These are phyloP conservation scores for Andrena chrysosceles DNA, from an alignment of 2,888 invertebrate genomes.

Conservation along the genomic window DNA sequence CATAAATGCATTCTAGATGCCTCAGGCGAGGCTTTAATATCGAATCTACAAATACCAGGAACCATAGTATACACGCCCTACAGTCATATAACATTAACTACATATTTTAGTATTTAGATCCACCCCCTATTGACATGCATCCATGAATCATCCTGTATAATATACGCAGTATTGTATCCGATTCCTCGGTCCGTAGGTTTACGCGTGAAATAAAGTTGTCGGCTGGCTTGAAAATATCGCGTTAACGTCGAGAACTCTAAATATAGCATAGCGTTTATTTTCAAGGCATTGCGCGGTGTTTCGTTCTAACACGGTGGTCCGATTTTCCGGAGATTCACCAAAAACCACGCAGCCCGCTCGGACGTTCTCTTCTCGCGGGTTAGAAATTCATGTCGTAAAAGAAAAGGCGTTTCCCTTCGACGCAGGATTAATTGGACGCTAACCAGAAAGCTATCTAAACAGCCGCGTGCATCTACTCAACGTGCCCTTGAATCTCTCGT, in stretches of 20 bases:
- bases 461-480: neutral
- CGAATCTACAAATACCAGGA: too few species aligned
- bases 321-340: constrained; percentile 22
- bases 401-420: neutral
- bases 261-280: constrained; percentile 46
- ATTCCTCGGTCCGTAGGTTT: constrained; percentile 10
- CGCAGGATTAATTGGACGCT: neutral
- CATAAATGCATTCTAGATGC: too few species aligned
- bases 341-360: neutral
- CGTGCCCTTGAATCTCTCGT: constrained; percentile 23
- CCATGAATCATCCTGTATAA: neutral
- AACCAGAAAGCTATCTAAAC: neutral
- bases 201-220: constrained; percentile 30
- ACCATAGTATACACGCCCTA: too few species aligned
- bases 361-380: too few species aligned
- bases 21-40: too few species aligned
- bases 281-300: constrained; percentile 33
- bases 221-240: constrained; percentile 43
- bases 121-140: neutral
- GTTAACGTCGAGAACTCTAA: constrained; percentile 37
- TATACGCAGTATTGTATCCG: neutral
- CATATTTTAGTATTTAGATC: too few species aligned
- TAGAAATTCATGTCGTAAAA: neutral
- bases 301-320: constrained; percentile 12
- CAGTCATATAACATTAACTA: too few species aligned